These are phyloP conservation scores for Ptyas mucosa DNA, from an alignment of 2,113 vertebrate genomes.

Conservation along the genomic window DNA sequence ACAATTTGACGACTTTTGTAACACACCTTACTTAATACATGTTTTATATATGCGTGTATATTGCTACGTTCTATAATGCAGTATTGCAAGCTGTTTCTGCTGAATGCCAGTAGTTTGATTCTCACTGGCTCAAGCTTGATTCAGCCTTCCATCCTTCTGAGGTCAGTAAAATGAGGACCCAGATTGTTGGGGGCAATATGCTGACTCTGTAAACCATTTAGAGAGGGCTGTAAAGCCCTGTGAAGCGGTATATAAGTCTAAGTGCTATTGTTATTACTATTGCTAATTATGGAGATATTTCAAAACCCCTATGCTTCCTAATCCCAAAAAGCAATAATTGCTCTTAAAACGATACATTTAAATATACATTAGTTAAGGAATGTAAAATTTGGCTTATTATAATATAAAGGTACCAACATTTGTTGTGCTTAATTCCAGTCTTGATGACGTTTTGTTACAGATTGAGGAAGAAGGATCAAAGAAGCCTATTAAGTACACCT, in stretches of 20 bases:
- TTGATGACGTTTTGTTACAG: not conserved
- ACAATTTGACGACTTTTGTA: not conserved
- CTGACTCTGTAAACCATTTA: too few relatives aligned
- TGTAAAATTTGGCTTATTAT: not conserved
- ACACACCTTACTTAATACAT: not conserved
- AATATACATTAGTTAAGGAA: not conserved
- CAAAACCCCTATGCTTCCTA: not conserved
- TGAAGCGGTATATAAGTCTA: too few relatives aligned
- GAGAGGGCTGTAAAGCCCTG: too few relatives aligned
- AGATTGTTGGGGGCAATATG: too few relatives aligned
- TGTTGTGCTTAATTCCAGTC: not conserved
- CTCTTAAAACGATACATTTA: not conserved
- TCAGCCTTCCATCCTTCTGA: too few relatives aligned
- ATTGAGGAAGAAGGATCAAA: not conserved
- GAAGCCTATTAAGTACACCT: not conserved
- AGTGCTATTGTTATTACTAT: too few relatives aligned
- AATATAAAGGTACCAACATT: not conserved
- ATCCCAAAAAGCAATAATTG: not conserved
- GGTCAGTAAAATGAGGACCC: too few relatives aligned
- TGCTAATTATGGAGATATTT: not conserved
- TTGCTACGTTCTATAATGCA: not conserved
- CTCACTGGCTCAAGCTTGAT: too few relatives aligned
- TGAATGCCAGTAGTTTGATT: too few relatives aligned
- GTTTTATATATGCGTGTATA: too few relatives aligned
- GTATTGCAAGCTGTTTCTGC: too few relatives aligned